These are phyloP conservation scores for Heliangelus exortis DNA, from an alignment of 2,797 vertebrate genomes.

Conservation along the genomic window DNA sequence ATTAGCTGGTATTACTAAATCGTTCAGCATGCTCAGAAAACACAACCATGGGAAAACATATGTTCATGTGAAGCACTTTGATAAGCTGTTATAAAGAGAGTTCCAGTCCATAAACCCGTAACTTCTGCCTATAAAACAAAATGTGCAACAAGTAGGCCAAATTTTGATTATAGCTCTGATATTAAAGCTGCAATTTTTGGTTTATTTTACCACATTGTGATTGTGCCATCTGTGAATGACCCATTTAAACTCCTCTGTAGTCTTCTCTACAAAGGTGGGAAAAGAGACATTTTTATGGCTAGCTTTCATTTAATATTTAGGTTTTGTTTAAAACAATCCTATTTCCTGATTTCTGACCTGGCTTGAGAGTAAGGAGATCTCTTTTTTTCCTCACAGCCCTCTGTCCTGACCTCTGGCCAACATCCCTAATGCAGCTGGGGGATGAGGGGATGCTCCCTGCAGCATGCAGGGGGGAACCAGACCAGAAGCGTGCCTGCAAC, in stretches of 20 bases:
- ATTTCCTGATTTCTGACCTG: background rate
- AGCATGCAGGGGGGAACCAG: rapidly evolving
- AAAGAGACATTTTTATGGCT: background rate
- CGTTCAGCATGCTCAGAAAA: slow-evolving; percentile 56
- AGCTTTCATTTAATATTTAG: background rate
- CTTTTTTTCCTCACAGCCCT: background rate
- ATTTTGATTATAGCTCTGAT: background rate
- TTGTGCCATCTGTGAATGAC: slow-evolving; percentile 12
- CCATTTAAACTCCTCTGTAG: background rate
- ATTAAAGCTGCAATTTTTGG: background rate
- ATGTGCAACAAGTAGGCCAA: slow-evolving; percentile 54
- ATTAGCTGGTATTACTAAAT: slow-evolving; percentile 72
- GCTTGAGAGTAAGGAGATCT: background rate
- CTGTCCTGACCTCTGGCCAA: background rate
- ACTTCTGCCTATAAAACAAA: slow-evolving; percentile 40
- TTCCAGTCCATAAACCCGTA: slow-evolving; percentile 52
- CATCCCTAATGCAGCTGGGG: background rate
- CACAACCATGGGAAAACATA: slow-evolving; percentile 72
- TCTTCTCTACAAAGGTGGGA: background rate
- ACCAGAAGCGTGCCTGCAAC: background rate
- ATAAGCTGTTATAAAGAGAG: slow-evolving; percentile 68
- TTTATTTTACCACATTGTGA: background rate
- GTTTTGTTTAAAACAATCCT: background rate
- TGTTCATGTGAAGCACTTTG: slow-evolving; percentile 60
- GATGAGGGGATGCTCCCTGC: background rate